Conservation (phyloP, 2,113 vertebrate species). For the Cyrtonyx montezumae region DNA sequence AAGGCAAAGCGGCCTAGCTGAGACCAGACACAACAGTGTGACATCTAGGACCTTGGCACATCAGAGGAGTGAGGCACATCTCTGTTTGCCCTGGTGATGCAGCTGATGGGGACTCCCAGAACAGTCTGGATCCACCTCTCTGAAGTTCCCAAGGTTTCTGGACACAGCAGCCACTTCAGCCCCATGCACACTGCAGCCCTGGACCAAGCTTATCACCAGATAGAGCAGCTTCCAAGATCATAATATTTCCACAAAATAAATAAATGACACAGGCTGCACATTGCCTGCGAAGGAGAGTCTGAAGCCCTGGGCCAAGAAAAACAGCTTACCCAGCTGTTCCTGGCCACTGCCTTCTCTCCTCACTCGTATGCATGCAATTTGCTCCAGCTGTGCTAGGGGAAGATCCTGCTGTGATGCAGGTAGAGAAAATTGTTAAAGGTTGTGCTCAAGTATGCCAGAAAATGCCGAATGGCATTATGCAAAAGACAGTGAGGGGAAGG, state of each 20-base stretch:
- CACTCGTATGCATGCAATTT: neutral
- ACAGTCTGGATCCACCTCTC: neutral
- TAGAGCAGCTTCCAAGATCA: neutral
- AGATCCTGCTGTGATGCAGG: neutral
- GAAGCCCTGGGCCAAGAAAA: neutral
- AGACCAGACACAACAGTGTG: neutral
- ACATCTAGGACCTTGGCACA: accelerated
- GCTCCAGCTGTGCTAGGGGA: constrained; percentile 2
- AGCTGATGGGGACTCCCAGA: accelerated
- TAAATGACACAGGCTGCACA: neutral
- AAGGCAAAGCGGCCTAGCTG: neutral
- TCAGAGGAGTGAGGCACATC: accelerated
- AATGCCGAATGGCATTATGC: neutral
- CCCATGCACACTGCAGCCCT: neutral
- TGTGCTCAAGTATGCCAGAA: neutral
- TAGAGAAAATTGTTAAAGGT: neutral
- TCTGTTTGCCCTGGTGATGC: accelerated
- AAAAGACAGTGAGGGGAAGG: neutral
- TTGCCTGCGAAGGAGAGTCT: neutral
- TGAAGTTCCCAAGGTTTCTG: neutral
- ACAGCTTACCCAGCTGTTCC: neutral
- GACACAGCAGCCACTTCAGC: neutral
- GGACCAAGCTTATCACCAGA: neutral
- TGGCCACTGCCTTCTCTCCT: neutral
- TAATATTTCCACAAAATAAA: neutral